phyloP scores from a whole-genome alignment of 2,113 vertebrate genomes.

The Scytalopus superciliaris region DNA sequence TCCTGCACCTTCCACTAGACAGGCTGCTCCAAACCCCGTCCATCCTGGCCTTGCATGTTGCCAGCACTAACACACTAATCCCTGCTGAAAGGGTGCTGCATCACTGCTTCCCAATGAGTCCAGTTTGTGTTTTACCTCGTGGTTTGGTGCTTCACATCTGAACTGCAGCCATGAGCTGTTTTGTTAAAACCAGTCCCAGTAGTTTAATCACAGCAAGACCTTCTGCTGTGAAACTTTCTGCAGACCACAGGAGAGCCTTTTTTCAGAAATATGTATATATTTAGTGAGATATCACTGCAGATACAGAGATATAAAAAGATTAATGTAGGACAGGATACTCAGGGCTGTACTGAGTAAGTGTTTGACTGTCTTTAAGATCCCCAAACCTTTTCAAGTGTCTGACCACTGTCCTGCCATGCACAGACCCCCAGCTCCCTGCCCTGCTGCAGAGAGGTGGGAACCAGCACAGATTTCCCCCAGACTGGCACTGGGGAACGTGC shows the following conservation, averaged over 20 bases:
- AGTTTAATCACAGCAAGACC: neutral
- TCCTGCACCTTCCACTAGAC: neutral
- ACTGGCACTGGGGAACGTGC: neutral
- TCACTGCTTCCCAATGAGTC: neutral
- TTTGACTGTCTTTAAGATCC: neutral
- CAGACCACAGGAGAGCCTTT: neutral
- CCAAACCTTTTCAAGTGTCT: neutral
- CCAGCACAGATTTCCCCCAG: neutral
- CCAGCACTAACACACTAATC: neutral
- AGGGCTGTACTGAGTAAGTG: neutral
- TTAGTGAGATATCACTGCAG: neutral
- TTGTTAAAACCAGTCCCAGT: neutral
- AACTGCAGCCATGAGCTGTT: neutral
- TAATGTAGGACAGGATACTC: neutral
- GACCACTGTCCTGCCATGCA: neutral
- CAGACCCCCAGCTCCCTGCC: neutral
- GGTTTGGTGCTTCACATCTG: neutral
- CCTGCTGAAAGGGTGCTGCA: neutral
- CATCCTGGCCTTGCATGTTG: neutral
- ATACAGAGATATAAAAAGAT: neutral
- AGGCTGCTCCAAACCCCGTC: neutral
- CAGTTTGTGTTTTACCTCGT: fast-evolving
- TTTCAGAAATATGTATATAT: neutral
- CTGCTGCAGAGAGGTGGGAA: fast-evolving
- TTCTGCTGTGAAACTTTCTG: neutral